Evolutionary conservation across 2,797 vertebrate genomes (phyloP).

Genomic region (Hydrolagus colliei): DNA sequence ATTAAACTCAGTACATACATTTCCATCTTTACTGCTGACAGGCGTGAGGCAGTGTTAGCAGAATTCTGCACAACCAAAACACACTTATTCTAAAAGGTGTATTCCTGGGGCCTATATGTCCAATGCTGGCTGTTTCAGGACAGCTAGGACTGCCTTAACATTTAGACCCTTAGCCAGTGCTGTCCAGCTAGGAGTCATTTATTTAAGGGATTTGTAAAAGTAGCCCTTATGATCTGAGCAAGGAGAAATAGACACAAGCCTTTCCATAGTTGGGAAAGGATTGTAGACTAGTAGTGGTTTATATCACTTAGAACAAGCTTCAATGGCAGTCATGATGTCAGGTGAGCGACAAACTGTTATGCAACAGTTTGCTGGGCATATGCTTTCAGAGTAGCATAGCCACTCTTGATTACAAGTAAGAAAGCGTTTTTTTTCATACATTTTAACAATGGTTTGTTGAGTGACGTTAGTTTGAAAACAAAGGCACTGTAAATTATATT

Average conservation of each 20-base stretch:
- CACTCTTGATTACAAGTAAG: not conserved
- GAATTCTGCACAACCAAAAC: slow-evolving; percentile 37
- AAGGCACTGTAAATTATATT: not conserved
- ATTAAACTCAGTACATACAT: slow-evolving; percentile 39
- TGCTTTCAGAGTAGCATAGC: slow-evolving; percentile 16
- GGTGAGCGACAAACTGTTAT: not conserved
- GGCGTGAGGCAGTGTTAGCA: slow-evolving; percentile 42
- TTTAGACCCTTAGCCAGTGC: slow-evolving; percentile 17
- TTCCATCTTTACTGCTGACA: slow-evolving; percentile 46
- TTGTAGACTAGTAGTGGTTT: slow-evolving; percentile 26
- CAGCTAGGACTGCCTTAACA: slow-evolving; percentile 35
- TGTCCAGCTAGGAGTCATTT: not conserved
- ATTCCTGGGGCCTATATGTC: not conserved
- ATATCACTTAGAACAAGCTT: slow-evolving; percentile 38
- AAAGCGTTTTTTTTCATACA: not conserved
- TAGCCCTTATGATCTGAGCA: slow-evolving; percentile 28
- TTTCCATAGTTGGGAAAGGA: not conserved
- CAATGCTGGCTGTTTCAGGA: slow-evolving; percentile 41
- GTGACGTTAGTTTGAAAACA: slow-evolving; percentile 14
- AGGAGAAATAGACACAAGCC: not conserved
- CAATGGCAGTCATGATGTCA: slow-evolving; percentile 5
- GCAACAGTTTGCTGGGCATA: not conserved
- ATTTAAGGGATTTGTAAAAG: not conserved
- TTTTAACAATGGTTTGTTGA: slow-evolving; percentile 2
- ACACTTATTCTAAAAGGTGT: slow-evolving; percentile 38